Evolutionary conservation across 2,797 vertebrate genomes (phyloP).

Genomic region (Lagocephalus sceleratus): DNA sequence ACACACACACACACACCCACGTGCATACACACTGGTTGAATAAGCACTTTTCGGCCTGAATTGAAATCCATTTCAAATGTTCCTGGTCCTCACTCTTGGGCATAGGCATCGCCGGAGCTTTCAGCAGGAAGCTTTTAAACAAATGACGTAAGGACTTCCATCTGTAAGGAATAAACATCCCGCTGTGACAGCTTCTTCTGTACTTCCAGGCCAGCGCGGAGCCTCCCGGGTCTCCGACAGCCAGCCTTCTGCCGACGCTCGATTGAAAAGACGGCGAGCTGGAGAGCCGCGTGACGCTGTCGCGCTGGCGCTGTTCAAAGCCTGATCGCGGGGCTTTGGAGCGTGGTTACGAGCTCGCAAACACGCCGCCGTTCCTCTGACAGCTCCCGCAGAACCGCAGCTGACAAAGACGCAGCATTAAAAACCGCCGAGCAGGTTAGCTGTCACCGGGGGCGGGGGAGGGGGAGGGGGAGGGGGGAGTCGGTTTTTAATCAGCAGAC

Average conservation of each 20-base stretch:
- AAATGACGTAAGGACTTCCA: conserved; percentile 38
- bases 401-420: conserved; percentile 46
- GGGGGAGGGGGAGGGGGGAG: too few relatives aligned
- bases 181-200: conserved; percentile 23
- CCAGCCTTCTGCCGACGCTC: conserved; percentile 19
- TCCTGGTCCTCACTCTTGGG: conserved; percentile 42
- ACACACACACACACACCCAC: background rate
- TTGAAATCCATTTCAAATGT: conserved; percentile 67
- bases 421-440: conserved; percentile 46
- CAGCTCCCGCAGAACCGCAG: conserved; percentile 28
- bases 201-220: conserved; percentile 21
- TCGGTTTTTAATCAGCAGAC: too few relatives aligned
- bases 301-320: conserved; percentile 34
- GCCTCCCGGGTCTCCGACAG: conserved; percentile 8
- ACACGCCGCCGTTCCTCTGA: conserved; percentile 30
- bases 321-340: conserved; percentile 41
- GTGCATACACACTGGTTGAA: conserved; percentile 52
- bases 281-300: conserved; percentile 9
- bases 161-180: conserved; percentile 32
- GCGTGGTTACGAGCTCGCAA: conserved; percentile 8
- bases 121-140: conserved; percentile 64
- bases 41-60: conserved; percentile 46
- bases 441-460: conserved; percentile 21
- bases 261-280: conserved; percentile 8
- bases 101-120: conserved; percentile 33